These are phyloP conservation scores for Apamea anceps DNA, from an alignment of 2,888 invertebrate genomes.

Conservation along the genomic window DNA sequence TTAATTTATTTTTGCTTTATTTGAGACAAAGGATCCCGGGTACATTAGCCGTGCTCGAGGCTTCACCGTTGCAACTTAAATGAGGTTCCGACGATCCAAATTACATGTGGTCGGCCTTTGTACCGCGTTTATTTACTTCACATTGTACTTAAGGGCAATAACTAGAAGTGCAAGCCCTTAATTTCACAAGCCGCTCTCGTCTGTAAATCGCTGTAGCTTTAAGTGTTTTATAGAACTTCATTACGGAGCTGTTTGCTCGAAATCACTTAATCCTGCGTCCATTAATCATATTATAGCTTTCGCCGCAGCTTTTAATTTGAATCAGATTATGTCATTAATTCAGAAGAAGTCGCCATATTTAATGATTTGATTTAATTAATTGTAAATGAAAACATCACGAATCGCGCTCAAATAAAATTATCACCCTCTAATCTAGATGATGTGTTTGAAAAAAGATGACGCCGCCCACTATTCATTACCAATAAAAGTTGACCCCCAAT, in stretches of 20 bases:
- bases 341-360: neutral
- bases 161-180: conserved; percentile 84
- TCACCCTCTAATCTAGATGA: conserved; percentile 66
- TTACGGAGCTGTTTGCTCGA: conserved; percentile 69
- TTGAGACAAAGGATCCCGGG: conserved; percentile 84
- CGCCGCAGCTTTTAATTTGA: neutral
- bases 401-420: conserved; percentile 63
- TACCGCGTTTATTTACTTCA: conserved; percentile 88
- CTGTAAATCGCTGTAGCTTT: conserved; percentile 79
- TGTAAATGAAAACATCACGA: conserved; percentile 53
- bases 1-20: conserved; percentile 87
- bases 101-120: conserved; percentile 85
- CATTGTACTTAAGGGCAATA: conserved; percentile 90
- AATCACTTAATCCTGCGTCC: conserved; percentile 67
- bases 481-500: conserved; percentile 71
- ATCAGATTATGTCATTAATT: neutral
- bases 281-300: conserved; percentile 7
- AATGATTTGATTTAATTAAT: conserved; percentile 38
- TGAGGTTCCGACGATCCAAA: conserved; percentile 88
- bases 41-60: conserved; percentile 84
- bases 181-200: conserved; percentile 83
- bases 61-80: conserved; percentile 83
- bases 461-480: conserved; percentile 74
- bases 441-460: conserved; percentile 67
- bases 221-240: conserved; percentile 78